Evolutionary conservation across 2,113 vertebrate genomes (phyloP).

Genomic region (Brachirus orientalis): DNA sequence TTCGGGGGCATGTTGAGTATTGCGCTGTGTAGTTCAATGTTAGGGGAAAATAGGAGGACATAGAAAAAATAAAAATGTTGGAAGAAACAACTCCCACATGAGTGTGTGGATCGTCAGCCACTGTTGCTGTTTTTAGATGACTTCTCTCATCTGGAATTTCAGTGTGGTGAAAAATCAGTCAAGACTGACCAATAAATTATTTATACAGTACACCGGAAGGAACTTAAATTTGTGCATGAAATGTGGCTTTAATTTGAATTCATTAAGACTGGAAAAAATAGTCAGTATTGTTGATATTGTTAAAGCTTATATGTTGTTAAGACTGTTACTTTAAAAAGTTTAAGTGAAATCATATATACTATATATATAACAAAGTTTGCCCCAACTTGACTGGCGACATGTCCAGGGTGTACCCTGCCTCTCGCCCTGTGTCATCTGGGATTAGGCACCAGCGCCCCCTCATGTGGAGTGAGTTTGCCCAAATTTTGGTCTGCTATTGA

Average conservation of each 20-base stretch:
- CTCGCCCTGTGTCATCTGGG: too few relatives aligned
- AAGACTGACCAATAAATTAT: neutral
- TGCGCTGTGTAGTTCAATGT: constrained; percentile 15
- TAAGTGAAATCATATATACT: too few relatives aligned
- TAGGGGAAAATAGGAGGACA: constrained; percentile 11
- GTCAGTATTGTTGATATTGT: too few relatives aligned
- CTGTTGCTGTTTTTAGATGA: constrained; percentile 28
- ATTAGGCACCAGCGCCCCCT: too few relatives aligned
- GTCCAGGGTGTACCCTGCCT: too few relatives aligned
- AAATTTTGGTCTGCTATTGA: too few relatives aligned
- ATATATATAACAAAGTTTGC: too few relatives aligned
- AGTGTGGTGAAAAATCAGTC: constrained; percentile 1
- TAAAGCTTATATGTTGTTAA: too few relatives aligned
- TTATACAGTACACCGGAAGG: neutral
- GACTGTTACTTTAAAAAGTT: too few relatives aligned
- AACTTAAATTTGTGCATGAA: neutral
- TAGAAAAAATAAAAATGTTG: neutral
- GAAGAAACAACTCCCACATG: constrained; percentile 15
- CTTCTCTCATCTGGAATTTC: constrained; percentile 19
- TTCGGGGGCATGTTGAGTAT: constrained; percentile 29
- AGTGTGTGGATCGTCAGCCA: constrained; percentile 8
- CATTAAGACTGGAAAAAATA: too few relatives aligned
- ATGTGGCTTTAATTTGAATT: neutral
- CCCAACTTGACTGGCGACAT: too few relatives aligned
- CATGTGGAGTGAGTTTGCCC: too few relatives aligned